These are phyloP conservation scores for Hofmannophila pseudospretella DNA, from an alignment of 2,888 invertebrate species.

Conservation along the genomic window DNA sequence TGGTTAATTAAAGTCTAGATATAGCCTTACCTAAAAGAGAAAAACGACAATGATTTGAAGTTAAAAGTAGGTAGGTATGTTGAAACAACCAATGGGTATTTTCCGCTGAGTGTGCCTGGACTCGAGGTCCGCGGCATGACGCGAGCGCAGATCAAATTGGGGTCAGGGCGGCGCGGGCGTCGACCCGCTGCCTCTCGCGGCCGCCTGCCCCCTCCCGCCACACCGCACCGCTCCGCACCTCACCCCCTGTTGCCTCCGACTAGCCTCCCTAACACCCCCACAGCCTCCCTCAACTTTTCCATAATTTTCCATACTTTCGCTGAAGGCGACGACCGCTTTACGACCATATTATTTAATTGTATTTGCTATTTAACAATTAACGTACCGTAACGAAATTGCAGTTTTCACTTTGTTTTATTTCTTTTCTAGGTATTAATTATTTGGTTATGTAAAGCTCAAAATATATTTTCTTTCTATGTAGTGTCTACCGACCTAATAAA, in stretches of 20 bases:
- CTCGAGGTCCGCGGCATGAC: constrained; percentile 74
- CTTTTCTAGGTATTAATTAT: not conserved
- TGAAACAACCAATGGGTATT: constrained; percentile 60
- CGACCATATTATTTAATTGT: constrained; percentile 20
- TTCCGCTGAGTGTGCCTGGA: constrained; percentile 70
- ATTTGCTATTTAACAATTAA: too few relatives aligned
- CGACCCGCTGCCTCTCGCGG: constrained; percentile 63
- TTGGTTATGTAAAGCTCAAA: too few relatives aligned
- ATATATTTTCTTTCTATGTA: too few relatives aligned
- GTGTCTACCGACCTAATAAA: too few relatives aligned
- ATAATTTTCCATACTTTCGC: constrained; percentile 35
- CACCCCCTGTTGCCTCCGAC: too few relatives aligned
- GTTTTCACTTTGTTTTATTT: constrained; percentile 13
- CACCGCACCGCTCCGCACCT: too few relatives aligned
- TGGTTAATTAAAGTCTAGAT: too few relatives aligned
- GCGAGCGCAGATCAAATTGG: constrained; percentile 68
- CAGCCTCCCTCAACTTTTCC: constrained; percentile 25
- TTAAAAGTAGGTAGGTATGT: constrained; percentile 26
- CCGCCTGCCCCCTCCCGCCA: constrained; percentile 23
- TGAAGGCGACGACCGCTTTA: constrained; percentile 27
- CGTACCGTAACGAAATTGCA: too few relatives aligned
- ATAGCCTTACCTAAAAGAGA: too few relatives aligned
- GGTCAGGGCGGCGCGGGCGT: constrained; percentile 76
- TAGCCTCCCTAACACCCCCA: constrained; percentile 9
- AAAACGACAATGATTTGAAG: too few relatives aligned